Base-by-base conservation (phyloP, 2,888 invertebrate species). In the Agrotis clavis region DNA sequence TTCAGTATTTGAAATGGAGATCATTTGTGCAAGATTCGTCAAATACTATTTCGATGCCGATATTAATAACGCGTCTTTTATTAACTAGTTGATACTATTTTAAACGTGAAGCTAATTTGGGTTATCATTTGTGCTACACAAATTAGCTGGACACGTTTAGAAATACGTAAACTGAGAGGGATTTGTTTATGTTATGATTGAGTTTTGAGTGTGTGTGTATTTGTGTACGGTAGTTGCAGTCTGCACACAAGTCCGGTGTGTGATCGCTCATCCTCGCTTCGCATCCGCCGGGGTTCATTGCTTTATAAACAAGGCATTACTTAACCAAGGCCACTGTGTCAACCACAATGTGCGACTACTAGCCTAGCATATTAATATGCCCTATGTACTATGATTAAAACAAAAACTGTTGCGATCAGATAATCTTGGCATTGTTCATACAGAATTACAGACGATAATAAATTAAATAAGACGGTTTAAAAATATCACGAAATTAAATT, bases 401-500 rank as follows among this genome's bases (percentile, higher is more conserved):
- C 73, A 85, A 84, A 87, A 88, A 87, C 87, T 88, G 89, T 90
- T 91, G 92, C 89, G 86, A 89, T 89, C 87, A 83, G 88, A 89
- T 87, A 88, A 85, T 81, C 75, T 90, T 89, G 88, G 90, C 89
- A 90, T 92, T 90, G 89, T 90, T 92, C 90, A 88, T 89, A 91
- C 91, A 92, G 92, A 92, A 90, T 91, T 90, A 91, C 90, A 92
- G 90, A 90, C 90, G 86, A 92, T 87, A 92, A 92, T 90, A 92
- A 92, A 94, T 94, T 93, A 94, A 94, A 93, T 91, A 92, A 93
- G 90, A 92, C 89, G 91, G 91, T 91, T n/a, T 91, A 92, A 94
- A 93, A 92, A 94, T 94, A 95, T 95, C 94, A 95, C 94, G 94
- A 94, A 94, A 94, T 87, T 91, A 93, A 94, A 95, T 92, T 94